These are phyloP conservation scores for Neoaliturus tenellus DNA, from an alignment of 2,888 invertebrate species.

Conservation along the genomic window DNA sequence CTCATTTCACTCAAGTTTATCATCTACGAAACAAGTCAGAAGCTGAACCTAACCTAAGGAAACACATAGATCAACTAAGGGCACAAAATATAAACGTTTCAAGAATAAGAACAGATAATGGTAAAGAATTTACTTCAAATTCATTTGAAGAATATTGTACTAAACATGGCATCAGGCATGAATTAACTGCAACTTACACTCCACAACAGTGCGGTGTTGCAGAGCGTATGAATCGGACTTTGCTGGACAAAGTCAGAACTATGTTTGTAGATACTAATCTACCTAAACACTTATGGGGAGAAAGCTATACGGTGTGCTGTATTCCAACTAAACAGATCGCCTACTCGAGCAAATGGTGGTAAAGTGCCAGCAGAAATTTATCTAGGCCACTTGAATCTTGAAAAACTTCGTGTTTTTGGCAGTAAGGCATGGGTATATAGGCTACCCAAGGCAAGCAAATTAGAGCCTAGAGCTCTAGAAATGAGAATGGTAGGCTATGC, in stretches of 20 bases:
- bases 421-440: constrained; percentile 36
- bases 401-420: constrained; percentile 12
- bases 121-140: constrained; percentile 30
- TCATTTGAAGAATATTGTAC: constrained; percentile 22
- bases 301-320: constrained; percentile 31
- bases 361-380: constrained; percentile 33
- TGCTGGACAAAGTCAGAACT: constrained; percentile 15
- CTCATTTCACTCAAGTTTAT: constrained; percentile 1
- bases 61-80: neutral
- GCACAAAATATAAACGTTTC: constrained; percentile 8
- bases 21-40: too few species aligned
- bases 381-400: neutral
- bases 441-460: constrained; percentile 3
- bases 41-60: constrained; percentile 17
- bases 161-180: constrained; percentile 1
- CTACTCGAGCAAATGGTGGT: neutral
- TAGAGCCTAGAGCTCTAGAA: too few species aligned
- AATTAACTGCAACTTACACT: constrained; percentile 12
- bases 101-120: constrained; percentile 17
- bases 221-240: neutral
- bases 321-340: neutral
- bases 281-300: constrained; percentile 46
- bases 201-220: constrained; percentile 20
- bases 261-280: constrained; percentile 15
- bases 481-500: too few species aligned